A percentile compares a stretch with the other conserved stretches of the same genome.
Conservation (phyloP, 2,113 vertebrate genomes). For the Syngnathus floridae region DNA sequence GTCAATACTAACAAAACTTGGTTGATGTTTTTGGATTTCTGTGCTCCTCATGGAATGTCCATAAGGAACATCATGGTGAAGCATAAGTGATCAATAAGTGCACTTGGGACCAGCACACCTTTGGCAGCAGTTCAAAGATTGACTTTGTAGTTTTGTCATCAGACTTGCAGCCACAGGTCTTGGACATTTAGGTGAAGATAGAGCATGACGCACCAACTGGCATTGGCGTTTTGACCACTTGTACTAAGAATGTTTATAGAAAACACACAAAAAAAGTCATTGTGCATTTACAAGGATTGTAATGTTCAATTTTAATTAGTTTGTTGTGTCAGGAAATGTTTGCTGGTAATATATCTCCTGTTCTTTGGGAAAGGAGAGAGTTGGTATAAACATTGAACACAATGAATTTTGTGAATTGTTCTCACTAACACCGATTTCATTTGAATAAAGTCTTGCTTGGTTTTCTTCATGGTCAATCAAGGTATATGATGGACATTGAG, state of each 20-base stretch:
- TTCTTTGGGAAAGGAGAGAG: background rate
- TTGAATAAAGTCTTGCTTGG: background rate
- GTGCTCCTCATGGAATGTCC: no score
- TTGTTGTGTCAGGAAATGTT: background rate
- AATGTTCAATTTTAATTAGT: background rate
- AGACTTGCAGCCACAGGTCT: no score
- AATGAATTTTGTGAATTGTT: no score
- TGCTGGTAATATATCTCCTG: background rate
- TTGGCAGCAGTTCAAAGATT: no score
- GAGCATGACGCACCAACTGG: background rate
- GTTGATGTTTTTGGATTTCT: no score
- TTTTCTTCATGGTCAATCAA: background rate
- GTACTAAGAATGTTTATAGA: background rate
- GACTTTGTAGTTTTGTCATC: no score
- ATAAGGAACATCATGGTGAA: no score
- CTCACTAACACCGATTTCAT: no score
- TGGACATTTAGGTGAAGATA: background rate
- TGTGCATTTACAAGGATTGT: background rate
- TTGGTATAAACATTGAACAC: background rate
- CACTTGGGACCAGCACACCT: no score
- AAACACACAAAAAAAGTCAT: background rate
- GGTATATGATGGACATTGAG: background rate
- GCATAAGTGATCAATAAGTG: no score
- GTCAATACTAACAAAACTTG: background rate
- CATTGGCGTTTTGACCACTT: background rate